phyloP scores from a whole-genome alignment of 2,113 vertebrate genomes.

The Ginglymostoma cirratum region DNA sequence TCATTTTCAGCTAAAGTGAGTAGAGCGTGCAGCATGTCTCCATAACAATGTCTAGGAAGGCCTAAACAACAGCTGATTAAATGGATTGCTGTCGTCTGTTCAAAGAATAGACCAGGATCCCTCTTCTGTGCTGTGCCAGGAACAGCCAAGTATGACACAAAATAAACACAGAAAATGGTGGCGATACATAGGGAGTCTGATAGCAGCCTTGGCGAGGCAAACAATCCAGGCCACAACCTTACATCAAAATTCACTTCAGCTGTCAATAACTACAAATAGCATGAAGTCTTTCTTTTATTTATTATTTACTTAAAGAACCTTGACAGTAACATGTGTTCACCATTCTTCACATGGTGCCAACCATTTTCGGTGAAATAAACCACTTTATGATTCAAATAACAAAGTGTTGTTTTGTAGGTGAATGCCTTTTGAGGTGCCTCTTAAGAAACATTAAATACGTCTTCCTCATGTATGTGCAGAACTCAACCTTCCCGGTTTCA shows the following conservation, averaged over 20 bases:
- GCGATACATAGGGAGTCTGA: background rate
- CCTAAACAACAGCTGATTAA: background rate
- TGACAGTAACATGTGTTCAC: background rate
- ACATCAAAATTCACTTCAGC: background rate
- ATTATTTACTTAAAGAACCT: background rate
- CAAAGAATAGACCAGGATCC: background rate
- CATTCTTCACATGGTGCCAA: too few relatives aligned
- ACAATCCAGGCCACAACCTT: background rate
- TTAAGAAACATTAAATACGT: background rate
- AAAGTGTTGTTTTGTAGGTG: background rate
- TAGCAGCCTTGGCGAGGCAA: background rate
- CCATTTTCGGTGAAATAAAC: too few relatives aligned
- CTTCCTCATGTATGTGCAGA: background rate
- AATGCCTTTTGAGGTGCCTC: background rate
- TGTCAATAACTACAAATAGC: background rate
- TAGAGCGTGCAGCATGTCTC: background rate
- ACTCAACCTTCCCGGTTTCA: background rate
- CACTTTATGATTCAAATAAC: background rate
- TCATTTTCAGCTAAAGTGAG: background rate
- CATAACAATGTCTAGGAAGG: background rate
- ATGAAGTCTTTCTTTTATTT: background rate
- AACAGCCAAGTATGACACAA: background rate
- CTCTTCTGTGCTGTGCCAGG: background rate
- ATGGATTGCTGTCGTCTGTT: background rate
- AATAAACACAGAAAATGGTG: background rate